Base-by-base conservation (phyloP, 2,888 invertebrate genomes). In the Biston stratarius region DNA sequence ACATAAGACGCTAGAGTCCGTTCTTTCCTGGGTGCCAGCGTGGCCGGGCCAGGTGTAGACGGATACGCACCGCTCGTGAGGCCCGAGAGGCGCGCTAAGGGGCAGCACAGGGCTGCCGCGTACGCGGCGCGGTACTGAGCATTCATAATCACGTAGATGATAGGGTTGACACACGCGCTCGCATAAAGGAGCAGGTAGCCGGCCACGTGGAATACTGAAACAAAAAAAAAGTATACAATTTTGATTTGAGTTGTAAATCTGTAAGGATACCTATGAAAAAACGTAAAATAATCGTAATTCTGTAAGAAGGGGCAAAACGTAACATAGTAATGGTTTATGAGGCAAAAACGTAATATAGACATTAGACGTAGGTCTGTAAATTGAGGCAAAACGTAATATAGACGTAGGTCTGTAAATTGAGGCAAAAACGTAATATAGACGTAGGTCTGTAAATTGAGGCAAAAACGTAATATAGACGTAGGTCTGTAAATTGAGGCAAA, bases 101-200 rank as follows among this genome's bases (percentile, higher is more conserved):
- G 92, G 83, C 96, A 97, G 86, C 96, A 95, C 69, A 97, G 94
- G 7, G 97, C 96, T 0, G 96, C 96, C 74, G 96, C 96, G 92
- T 98, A 98, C 59, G 98, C 98, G 78, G 97, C 97, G 73, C 98
- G 95, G 89, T 98, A 98, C 86, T 98, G 98, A 83, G 97, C 97
- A 91, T 98, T 98, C 98, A 98, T 98, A 78, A 98, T 98, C 70
- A 98, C 98, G 92, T 98, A 98, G 88, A 98, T 98, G 76, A 98
- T 97, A 2, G 98, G 98, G 91, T 98, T 98, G 73, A 98, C 97
- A 92, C 98, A 98, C 33, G 98, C 97, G 60, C 98, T 97, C 78
- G 97, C 94, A 91, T 98, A 98, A 77, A 98, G 95, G 79, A 98
- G 95, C 48, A 98, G 95, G 91, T 98, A 98, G 74, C 98, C 97